A percentile compares a stretch with the other conserved stretches of the same genome.
Conservation (phyloP, 2,888 invertebrate species). For the Heliconius ethilla region DNA sequence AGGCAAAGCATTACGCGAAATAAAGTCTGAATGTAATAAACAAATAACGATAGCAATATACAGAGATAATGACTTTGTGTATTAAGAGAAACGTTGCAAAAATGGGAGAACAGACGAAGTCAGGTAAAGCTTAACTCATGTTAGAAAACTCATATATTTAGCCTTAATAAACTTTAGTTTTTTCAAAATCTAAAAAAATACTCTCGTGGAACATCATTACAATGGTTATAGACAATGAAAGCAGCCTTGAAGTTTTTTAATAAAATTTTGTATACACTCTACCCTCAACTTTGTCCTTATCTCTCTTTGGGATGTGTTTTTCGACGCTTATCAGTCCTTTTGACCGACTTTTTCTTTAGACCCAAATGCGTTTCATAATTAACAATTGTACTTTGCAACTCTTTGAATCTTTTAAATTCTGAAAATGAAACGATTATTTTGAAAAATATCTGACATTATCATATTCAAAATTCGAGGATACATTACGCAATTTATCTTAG, state of each 20-base stretch:
- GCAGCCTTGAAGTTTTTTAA: constrained; percentile 17
- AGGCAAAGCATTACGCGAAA: too few relatives aligned
- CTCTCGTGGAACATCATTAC: not conserved
- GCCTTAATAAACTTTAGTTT: rapidly evolving
- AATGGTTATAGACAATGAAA: not conserved
- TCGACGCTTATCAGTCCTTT: constrained; percentile 22
- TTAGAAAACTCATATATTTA: not conserved
- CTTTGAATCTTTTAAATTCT: not conserved
- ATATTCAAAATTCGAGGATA: not conserved
- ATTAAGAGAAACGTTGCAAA: too few relatives aligned
- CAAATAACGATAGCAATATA: too few relatives aligned
- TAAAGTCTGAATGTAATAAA: too few relatives aligned
- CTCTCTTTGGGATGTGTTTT: not conserved
- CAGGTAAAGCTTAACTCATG: too few relatives aligned
- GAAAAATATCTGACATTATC: not conserved
- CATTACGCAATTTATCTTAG: too few relatives aligned
- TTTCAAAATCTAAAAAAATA: not conserved
- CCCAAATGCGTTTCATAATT: not conserved
- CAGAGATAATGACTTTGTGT: too few relatives aligned
- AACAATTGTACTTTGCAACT: not conserved
- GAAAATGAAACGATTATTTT: not conserved
- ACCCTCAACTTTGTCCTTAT: constrained; percentile 13
- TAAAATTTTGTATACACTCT: constrained; percentile 6
- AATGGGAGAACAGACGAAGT: too few relatives aligned
- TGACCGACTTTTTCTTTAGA: constrained; percentile 11